Conservation (phyloP, 1,140 invertebrate genomes). For the Holcopasites calliopsidis region DNA sequence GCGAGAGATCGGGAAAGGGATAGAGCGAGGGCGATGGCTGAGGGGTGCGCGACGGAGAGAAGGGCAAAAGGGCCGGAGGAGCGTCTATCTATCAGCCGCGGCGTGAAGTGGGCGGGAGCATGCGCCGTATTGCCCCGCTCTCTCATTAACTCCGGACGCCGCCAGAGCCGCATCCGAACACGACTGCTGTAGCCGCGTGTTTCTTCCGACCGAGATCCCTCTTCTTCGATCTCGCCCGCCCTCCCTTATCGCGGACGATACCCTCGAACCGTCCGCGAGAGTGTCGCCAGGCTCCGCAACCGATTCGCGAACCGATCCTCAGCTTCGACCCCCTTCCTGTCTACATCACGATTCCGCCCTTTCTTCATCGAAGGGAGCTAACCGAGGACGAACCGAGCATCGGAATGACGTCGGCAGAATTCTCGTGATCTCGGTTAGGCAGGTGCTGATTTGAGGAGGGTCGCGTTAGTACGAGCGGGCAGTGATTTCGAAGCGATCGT, state of each 20-base stretch:
- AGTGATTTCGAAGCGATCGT: conserved; percentile 49
- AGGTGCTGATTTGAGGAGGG: conserved; percentile 74
- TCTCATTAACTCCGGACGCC: conserved; percentile 78
- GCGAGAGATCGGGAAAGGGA: conserved; percentile 1
- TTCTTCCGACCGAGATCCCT: conserved; percentile 10
- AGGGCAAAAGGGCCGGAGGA: conserved; percentile 67
- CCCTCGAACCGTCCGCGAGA: neutral
- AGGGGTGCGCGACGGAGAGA: conserved; percentile 38
- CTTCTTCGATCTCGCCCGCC: conserved; percentile 43
- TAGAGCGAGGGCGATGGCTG: conserved; percentile 27
- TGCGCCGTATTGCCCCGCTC: conserved; percentile 79
- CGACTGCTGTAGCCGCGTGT: conserved; percentile 50
- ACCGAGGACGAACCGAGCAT: neutral
- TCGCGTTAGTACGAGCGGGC: conserved; percentile 40
- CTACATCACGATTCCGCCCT: too few species aligned
- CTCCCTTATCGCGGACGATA: neutral
- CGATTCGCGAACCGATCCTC: neutral
- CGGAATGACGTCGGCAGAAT: conserved; percentile 67
- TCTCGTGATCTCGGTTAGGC: conserved; percentile 59
- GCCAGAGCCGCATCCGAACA: conserved; percentile 65
- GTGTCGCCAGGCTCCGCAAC: neutral
- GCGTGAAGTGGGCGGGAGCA: conserved; percentile 80
- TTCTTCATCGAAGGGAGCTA: neutral
- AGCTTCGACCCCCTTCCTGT: too few species aligned
- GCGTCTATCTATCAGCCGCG: conserved; percentile 80